Percentiles rank a stretch among this genome's conserved stretches.
Evolutionary conservation across 2,113 vertebrate species (phyloP).

Genomic region (Synodontis membranacea): DNA sequence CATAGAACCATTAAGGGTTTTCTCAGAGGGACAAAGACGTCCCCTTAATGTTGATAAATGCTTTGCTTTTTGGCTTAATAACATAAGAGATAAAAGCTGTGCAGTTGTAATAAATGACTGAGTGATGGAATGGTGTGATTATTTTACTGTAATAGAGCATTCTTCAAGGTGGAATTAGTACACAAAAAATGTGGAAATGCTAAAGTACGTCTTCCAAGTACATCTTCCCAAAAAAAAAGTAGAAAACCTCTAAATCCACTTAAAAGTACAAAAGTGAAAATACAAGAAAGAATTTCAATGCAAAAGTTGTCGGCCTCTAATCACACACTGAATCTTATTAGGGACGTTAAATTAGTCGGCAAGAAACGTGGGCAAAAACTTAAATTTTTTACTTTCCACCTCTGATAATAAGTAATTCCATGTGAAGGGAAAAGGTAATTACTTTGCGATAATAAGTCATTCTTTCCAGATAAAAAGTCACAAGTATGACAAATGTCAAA

Average conservation of each 20-base stretch:
- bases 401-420: slow-evolving; percentile 15
- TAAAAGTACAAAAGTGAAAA: not conserved
- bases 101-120: not conserved
- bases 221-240: not conserved
- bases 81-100: not conserved
- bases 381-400: not conserved
- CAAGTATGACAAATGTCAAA: not conserved
- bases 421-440: not conserved
- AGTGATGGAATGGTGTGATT: not conserved
- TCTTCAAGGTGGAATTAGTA: not conserved
- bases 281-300: not conserved
- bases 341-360: not conserved
- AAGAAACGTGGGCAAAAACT: not conserved
- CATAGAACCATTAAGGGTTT: not conserved
- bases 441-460: slow-evolving; percentile 25
- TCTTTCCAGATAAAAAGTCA: slow-evolving; percentile 9
- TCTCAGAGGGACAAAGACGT: not conserved
- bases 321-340: not conserved
- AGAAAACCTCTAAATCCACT: not conserved
- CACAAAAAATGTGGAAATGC: not conserved
- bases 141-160: not conserved
- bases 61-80: not conserved
- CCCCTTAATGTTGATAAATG: not conserved
- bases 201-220: not conserved
- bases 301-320: not conserved